Evolutionary conservation across 2,113 vertebrate species (phyloP), one percentile per base, ranked within the genome.

Genomic region (Danio rerio): DNA sequence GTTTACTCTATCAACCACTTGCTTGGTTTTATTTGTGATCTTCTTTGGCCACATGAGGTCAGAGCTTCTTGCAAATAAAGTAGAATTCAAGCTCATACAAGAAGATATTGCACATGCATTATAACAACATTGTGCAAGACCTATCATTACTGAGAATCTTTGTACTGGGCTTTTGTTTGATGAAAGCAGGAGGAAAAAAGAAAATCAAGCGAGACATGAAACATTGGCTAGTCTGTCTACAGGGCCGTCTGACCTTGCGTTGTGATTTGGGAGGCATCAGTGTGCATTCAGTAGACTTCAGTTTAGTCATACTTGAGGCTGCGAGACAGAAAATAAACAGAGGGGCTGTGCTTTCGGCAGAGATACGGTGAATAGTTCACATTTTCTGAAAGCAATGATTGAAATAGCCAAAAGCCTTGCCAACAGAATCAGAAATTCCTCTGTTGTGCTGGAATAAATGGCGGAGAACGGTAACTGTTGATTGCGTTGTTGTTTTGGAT

Each of bases 231-330:
- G 55, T 11, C 18, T 75, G 40, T 59, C 73, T 75, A 20, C 55
- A 59, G 42, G 55, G 72, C n/a, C 12, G 42, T 75, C 55, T 75
- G 72, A 75, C 72, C 72, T 75, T 75, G 72, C 55, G 43, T 58
- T 75, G 55, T 75, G 55, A 58, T 56, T 74, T 74, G 56, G 42
- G 52, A 75, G n/a, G 53, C 72, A 75, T 75, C 72, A 75, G 8
- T 75, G 42, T 75, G 55, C 15, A 75, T 75, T 75, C 55, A 58
- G 55, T 5, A n/a, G 55, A 75, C 55, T 20, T 75, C 45, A 75
- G 47, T 75, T 45, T 75, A 75, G 73, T 75, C 42, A 20, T 75
- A 59, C 73, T 75, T 13, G n/a, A 75, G 73, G 72, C 72, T 59
- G 72, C 18, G 42, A 75, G 40, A 45, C 55, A 42, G 72, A 20